Conservation (phyloP, 1,140 invertebrate genomes). For the Neuroterus valhalla region DNA sequence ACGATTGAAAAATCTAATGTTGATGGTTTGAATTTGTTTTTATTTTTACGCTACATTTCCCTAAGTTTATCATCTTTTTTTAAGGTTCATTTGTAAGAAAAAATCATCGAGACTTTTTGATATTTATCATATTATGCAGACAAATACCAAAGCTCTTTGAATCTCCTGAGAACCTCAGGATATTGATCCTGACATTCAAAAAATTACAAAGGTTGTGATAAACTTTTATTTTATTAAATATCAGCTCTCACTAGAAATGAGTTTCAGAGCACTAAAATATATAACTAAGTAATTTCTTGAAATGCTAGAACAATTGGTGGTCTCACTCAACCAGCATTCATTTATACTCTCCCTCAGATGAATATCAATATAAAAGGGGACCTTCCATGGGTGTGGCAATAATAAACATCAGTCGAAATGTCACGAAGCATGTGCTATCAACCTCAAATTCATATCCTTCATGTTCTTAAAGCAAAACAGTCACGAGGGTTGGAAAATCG, state of each 20-base stretch:
- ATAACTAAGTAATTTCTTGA: not conserved
- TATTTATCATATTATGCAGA: too few species aligned
- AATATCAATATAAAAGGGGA: slow-evolving; percentile 24
- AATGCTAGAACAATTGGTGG: not conserved
- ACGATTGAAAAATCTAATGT: too few species aligned
- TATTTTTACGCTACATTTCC: too few species aligned
- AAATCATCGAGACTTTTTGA: too few species aligned
- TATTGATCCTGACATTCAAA: not conserved
- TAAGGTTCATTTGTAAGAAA: too few species aligned
- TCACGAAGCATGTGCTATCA: slow-evolving; percentile 24
- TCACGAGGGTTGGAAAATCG: slow-evolving; percentile 10
- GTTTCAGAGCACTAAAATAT: not conserved
- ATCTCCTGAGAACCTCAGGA: not conserved
- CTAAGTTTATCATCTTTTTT: too few species aligned
- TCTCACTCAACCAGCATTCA: slow-evolving; percentile 7
- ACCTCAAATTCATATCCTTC: not conserved
- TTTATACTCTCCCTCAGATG: slow-evolving; percentile 4
- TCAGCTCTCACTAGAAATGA: not conserved
- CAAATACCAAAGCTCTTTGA: too few species aligned
- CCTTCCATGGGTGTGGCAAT: slow-evolving; percentile 26
- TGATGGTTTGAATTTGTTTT: too few species aligned
- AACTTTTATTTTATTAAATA: not conserved
- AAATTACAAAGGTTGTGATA: not conserved
- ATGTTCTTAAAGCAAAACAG: not conserved
- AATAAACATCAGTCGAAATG: slow-evolving; percentile 5